These are phyloP conservation scores for Illadopsis cleaveri DNA, from an alignment of 2,113 vertebrate species.

Conservation along the genomic window DNA sequence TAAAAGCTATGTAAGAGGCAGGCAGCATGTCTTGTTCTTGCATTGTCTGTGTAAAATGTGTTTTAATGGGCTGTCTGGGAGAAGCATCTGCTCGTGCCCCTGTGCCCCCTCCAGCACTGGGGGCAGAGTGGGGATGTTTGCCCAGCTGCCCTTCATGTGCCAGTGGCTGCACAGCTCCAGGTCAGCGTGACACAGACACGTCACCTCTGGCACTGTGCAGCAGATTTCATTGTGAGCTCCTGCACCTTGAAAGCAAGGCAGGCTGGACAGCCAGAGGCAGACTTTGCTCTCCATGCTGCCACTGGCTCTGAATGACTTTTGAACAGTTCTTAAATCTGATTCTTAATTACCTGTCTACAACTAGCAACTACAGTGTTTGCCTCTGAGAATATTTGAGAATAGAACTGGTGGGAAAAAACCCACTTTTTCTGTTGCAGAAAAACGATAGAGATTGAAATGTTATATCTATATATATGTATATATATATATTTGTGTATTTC, in stretches of 20 bases:
- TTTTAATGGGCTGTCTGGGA: not conserved
- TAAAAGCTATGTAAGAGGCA: not conserved
- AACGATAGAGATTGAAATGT: not conserved
- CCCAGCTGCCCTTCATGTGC: not conserved
- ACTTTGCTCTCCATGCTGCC: not conserved
- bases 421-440: not conserved
- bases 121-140: fast-evolving
- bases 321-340: not conserved
- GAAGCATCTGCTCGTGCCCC: not conserved
- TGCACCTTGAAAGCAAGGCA: not conserved
- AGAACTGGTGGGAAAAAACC: not conserved
- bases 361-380: not conserved
- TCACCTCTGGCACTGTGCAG: not conserved
- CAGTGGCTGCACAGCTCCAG: fast-evolving
- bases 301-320: not conserved
- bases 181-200: not conserved
- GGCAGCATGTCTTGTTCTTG: not conserved
- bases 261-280: not conserved
- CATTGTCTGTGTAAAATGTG: not conserved
- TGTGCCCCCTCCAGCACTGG: fast-evolving
- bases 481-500: not conserved
- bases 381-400: not conserved
- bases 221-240: fast-evolving
- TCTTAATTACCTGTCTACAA: not conserved
- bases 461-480: not conserved